Base-by-base conservation (phyloP, 1,140 invertebrate genomes). In the Gryon sp. region DNA sequence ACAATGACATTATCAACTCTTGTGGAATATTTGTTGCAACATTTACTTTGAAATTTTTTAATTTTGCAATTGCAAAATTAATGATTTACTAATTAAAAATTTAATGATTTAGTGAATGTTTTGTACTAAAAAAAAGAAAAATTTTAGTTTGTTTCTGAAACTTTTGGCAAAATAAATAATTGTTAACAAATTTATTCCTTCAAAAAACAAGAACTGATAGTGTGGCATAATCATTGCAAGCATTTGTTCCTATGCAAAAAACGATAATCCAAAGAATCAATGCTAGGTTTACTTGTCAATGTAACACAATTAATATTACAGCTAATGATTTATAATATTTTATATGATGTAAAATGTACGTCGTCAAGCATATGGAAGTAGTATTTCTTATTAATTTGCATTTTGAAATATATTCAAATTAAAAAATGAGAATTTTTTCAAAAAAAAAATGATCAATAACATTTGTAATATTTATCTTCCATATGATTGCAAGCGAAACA, bases 281-380 rank as follows among this genome's bases (percentile, higher is more conserved):
- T 5, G 2, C 12, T 45, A 45, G 41, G 22, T 45, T 45, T 7
- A 15, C 15, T 15, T n/a, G n/a, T n/a, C n/a, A n/a, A n/a, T 45
- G 41, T 45, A 28, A 45, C 22, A 24, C 28, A 45, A 26, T 45
- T 16, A 26, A 26, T 26, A 11, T 43, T 43, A n/a, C 20, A 40
- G 16, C 36, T 8, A 40, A 40, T 8, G 15, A 40, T 40, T 40
- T 40, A 19, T 40, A 19, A 40, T 18, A 40, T 40, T 40, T 40
- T n/a, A n/a, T n/a, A n/a, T n/a, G n/a, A n/a, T n/a, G n/a, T n/a
- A n/a, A n/a, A n/a, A n/a, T n/a, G n/a, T n/a, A n/a, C n/a, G n/a
- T n/a, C n/a, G n/a, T n/a, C n/a, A n/a, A n/a, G n/a, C n/a, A 43
- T 43, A 43, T 24, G 11, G 24, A 24, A 20, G 4, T 14, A 43